Evolutionary conservation across 2,888 invertebrate genomes (phyloP), one percentile per base, ranked within the genome.

Genomic region (Podabrus alpinus): DNA sequence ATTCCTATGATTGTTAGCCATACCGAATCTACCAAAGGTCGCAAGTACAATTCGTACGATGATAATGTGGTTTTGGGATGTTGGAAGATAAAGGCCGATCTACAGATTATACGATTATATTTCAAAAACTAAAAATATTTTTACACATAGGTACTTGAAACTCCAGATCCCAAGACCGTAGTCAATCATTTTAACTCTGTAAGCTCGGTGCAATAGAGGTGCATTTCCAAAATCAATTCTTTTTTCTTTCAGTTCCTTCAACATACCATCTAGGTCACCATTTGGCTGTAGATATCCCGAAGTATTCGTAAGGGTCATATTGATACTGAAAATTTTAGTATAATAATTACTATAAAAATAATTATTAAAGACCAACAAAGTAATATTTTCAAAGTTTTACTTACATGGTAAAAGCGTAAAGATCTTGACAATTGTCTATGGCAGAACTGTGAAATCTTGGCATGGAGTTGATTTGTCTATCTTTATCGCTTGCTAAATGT

Each of bases 401-500:
- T n/a, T 86, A 92, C 92, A n/a, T n/a, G n/a, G 90, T 91, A 83
- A 93, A 91, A 86, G 93, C 93, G 82, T 89, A 93, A 86, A 92
- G 90, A 79, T 92, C 91, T 78, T 88, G 85, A 74, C 93, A 89
- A 82, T 91, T 90, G 77, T 90, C 83, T 11, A 92, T 84, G 4
- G 90, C 88, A 74, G 89, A 90, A 83, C 89, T 92, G 84, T 92
- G 92, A 81, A 91, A 89, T 79, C 92, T 90, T 84, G 92, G 90
- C 88, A 92, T 88, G 0, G 91, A 90, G 85, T 93, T 92, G 21
- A 90, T 87, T 81, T 90, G 89, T 29, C 88, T 86, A 71, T 90
- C 88, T 16, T 87, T n/a, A n/a, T n/a, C n/a, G n/a, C n/a, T n/a
- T n/a, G n/a, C n/a, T n/a, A n/a, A n/a, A n/a, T n/a, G n/a, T n/a